A percentile compares a stretch with the other conserved stretches of the same genome.
Evolutionary conservation across 2,888 invertebrate genomes (phyloP).

Genomic region (Ochropacha duplaris): DNA sequence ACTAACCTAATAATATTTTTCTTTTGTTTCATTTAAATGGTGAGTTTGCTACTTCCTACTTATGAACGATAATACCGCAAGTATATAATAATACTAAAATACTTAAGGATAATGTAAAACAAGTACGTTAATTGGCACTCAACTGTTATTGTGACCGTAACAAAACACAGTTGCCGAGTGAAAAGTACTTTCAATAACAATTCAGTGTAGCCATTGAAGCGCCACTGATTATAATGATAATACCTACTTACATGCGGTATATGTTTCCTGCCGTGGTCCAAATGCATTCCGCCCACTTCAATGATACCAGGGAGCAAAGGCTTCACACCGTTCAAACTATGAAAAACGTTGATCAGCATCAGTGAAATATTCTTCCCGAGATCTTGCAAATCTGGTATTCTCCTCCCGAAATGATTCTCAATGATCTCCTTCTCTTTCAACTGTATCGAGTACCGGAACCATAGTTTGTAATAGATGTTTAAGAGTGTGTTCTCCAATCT

Average conservation of each 20-base stretch:
- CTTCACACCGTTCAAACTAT: conserved; percentile 81
- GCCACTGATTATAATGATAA: conserved; percentile 5
- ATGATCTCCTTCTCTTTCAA: conserved; percentile 61
- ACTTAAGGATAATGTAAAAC: neutral
- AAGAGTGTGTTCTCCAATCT: conserved; percentile 66
- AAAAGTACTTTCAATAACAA: neutral
- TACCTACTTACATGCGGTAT: conserved; percentile 69
- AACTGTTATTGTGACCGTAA: neutral
- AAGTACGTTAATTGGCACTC: neutral
- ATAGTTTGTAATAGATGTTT: conserved; percentile 50
- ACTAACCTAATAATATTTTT: no score
- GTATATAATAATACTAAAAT: neutral
- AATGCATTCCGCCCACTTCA: conserved; percentile 85
- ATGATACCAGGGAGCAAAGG: conserved; percentile 83
- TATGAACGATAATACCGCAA: neutral
- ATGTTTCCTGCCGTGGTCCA: conserved; percentile 58
- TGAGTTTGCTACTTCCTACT: neutral
- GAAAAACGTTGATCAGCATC: conserved; percentile 84
- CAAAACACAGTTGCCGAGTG: neutral
- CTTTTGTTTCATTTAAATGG: no score
- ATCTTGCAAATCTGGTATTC: conserved; percentile 75
- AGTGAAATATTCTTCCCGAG: conserved; percentile 79
- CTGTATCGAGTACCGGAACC: conserved; percentile 59
- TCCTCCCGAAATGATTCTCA: conserved; percentile 69
- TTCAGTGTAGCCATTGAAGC: neutral